These are phyloP conservation scores for Pleuronectes platessa DNA, from an alignment of 2,113 vertebrate genomes.

Conservation along the genomic window DNA sequence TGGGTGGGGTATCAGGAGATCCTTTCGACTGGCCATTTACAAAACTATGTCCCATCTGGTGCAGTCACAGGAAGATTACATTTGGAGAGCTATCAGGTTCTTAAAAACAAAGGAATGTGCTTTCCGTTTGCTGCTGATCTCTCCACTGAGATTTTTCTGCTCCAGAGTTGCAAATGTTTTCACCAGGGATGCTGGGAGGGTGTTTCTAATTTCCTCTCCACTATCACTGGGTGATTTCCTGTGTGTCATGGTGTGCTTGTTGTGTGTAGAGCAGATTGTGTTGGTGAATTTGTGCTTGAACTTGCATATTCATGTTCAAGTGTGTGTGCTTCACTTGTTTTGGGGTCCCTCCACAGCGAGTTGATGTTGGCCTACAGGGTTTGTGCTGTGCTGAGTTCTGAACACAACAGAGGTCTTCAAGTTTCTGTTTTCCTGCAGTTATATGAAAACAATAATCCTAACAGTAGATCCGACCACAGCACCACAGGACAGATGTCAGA, in stretches of 20 bases:
- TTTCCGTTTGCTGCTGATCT: constrained; percentile 73
- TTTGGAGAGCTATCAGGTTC: constrained; percentile 78
- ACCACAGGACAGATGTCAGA: constrained; percentile 53
- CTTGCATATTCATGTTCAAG: not conserved
- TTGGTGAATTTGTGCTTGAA: not conserved
- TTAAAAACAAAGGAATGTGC: constrained; percentile 79
- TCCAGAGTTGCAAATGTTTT: constrained; percentile 80
- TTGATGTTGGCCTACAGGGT: constrained; percentile 53
- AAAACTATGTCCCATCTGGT: constrained; percentile 75
- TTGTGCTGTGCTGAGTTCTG: constrained; percentile 43
- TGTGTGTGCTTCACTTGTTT: constrained; percentile 30
- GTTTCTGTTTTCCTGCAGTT: constrained; percentile 57
- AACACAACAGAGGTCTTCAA: constrained; percentile 37
- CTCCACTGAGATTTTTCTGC: constrained; percentile 66
- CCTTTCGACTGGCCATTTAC: constrained; percentile 68
- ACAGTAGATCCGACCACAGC: constrained; percentile 52
- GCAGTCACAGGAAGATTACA: constrained; percentile 78
- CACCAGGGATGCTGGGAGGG: constrained; percentile 75
- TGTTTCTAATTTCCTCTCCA: constrained; percentile 81
- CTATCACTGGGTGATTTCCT: constrained; percentile 77
- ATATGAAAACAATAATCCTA: constrained; percentile 61
- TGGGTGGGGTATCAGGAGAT: constrained; percentile 64
- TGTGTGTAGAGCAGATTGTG: constrained; percentile 46
- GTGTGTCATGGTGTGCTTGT: constrained; percentile 63
- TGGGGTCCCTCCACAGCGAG: constrained; percentile 48